Conservation (phyloP, 2,113 vertebrate species). For the Collichthys lucidus region DNA sequence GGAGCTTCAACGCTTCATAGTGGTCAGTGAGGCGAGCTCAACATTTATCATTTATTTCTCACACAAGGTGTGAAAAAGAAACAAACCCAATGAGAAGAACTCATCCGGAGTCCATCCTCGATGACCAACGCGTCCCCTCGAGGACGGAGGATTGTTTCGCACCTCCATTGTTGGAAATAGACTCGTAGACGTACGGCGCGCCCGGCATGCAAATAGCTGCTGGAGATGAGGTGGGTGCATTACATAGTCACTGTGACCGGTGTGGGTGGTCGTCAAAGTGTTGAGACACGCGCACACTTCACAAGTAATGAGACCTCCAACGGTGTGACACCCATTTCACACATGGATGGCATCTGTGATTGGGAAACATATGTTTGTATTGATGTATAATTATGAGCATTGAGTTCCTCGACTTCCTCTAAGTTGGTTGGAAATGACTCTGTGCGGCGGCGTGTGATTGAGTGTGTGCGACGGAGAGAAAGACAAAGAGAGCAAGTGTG, state of each 20-base stretch:
- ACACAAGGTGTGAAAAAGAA: constrained; percentile 30
- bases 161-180: constrained; percentile 43
- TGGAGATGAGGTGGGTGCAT: constrained; percentile 31
- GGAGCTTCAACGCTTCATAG: background rate
- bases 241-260: constrained; percentile 50
- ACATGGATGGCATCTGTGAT: constrained; percentile 83
- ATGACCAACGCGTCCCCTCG: constrained; percentile 9
- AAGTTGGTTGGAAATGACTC: constrained; percentile 74
- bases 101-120: constrained; percentile 19
- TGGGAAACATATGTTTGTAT: constrained; percentile 83
- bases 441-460: constrained; percentile 48
- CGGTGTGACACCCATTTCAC: constrained; percentile 84
- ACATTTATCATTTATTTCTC: constrained; percentile 24
- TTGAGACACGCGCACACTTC: constrained; percentile 33
- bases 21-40: constrained; percentile 4
- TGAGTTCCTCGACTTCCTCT: constrained; percentile 74
- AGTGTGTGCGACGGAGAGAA: constrained; percentile 40
- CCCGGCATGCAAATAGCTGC: constrained; percentile 36
- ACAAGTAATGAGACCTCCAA: constrained; percentile 78
- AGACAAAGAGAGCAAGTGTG: constrained; percentile 58
- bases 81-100: background rate
- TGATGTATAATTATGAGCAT: constrained; percentile 84
- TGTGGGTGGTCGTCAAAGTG: constrained; percentile 57
- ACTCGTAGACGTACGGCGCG: background rate
- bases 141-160: constrained; percentile 43